Conservation (phyloP, 2,113 vertebrate species). For the Abramis brama region DNA sequence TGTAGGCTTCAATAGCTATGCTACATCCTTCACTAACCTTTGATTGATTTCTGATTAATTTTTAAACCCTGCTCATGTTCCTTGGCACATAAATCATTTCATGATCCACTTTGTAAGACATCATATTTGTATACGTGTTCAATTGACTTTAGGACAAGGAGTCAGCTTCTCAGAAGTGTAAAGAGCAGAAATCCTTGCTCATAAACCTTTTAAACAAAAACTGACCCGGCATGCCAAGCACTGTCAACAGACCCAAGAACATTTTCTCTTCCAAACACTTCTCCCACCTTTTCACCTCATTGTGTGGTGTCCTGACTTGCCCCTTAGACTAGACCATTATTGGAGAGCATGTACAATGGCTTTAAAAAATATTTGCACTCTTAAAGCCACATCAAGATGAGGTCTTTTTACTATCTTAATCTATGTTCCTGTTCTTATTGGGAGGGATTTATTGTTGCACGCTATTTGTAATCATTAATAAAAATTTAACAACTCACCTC, state of each 20-base stretch:
- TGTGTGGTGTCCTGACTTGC: background rate
- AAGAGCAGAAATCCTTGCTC: slow-evolving; percentile 21
- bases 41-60: slow-evolving; percentile 38
- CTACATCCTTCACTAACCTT: slow-evolving; percentile 3
- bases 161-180: slow-evolving; percentile 30
- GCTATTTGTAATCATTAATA: background rate
- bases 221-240: slow-evolving; percentile 11
- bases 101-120: background rate
- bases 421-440: background rate
- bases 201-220: slow-evolving; percentile 53
- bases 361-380: background rate
- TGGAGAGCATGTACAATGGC: background rate
- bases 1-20: slow-evolving; percentile 7
- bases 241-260: background rate
- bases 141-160: slow-evolving; percentile 7
- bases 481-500: too few relatives aligned
- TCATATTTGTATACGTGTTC: background rate
- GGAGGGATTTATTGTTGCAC: background rate
- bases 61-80: slow-evolving; percentile 19
- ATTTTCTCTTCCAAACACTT: background rate
- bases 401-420: background rate
- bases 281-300: background rate
- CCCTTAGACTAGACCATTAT: background rate
- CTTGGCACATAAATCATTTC: slow-evolving; percentile 43
- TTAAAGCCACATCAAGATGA: background rate